Evolutionary conservation across 2,888 invertebrate species (phyloP), one percentile per base, ranked within the genome.

Genomic region (Andrena bucephala): DNA sequence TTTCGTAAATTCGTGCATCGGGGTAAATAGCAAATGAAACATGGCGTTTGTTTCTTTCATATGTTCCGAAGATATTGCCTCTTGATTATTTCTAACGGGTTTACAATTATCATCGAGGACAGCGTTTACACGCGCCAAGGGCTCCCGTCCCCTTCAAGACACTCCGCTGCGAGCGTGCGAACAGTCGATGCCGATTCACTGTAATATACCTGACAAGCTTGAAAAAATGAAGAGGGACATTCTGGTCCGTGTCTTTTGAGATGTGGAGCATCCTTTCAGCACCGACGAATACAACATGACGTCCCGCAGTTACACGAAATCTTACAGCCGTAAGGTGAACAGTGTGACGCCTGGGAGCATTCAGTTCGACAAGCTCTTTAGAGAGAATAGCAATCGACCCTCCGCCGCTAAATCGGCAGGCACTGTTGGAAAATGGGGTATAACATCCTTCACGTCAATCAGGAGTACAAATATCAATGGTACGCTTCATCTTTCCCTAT

Each of bases 381-480:
- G 97, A 93, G 96, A 97, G 92, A 97, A 97, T 94, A 97, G 97
- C 93, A 98, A 98, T 94, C 97, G 97, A 91, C 98, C 98, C 8
- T 96, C 97, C 71, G 98, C 98, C 74, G 97, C 98, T 70, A 96
- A 98, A 87, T 98, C 98, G 42, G 97, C 98, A 87, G 98, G 98
- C 85, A 98, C 97, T 48, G 97, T 98, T 87, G 98, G 98, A 89
- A 97, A 98, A 95, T 98, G 98, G 98, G 98, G 98, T 89, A 97
- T 98, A 94, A 98, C 98, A 91, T 98, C 98, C 85, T 98, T 98
- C 94, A 98, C 98, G 31, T 98, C 98, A 3, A 97, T 98, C 84
- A 95, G 98, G 91, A 98, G 96, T 93, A 95, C 96, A 87, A 96
- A 96, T 90, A 92, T 94, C 85, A 97, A 97, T 94, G 96, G 97